Percentiles rank a stretch among this genome's conserved stretches.
Conservation (phyloP, 2,888 invertebrate species). For the Myopa testacea region DNA sequence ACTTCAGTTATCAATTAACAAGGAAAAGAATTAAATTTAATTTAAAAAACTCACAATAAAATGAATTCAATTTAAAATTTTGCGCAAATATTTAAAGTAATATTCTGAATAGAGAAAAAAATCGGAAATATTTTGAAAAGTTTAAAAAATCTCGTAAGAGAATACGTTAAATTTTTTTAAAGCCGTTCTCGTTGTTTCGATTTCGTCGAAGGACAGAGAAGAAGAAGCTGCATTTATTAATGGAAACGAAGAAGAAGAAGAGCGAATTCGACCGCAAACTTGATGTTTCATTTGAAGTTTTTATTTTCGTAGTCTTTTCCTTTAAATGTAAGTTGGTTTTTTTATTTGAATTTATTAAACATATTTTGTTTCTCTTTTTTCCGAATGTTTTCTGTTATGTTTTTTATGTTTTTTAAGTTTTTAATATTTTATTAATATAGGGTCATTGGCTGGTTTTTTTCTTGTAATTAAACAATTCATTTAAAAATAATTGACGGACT, state of each 20-base stretch:
- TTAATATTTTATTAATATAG: background rate
- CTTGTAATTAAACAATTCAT: background rate
- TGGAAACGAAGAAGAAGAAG: background rate
- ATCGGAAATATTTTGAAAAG: background rate
- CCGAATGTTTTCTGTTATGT: background rate
- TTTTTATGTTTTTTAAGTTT: background rate
- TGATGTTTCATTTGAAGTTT: background rate
- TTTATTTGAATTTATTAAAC: background rate
- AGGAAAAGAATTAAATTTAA: background rate
- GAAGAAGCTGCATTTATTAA: background rate
- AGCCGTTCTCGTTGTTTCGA: background rate
- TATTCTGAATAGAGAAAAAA: background rate
- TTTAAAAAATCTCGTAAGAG: no score
- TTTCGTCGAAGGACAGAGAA: background rate
- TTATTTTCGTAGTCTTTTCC: no score
- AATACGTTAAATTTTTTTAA: background rate
- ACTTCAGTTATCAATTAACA: background rate
- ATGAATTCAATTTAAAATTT: background rate
- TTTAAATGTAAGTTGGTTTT: background rate
- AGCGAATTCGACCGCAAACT: background rate
- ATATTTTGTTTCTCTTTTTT: no score
- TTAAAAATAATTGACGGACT: background rate
- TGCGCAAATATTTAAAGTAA: background rate
- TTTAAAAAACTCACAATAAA: background rate
- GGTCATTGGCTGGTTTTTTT: background rate